Evolutionary conservation across 2,888 invertebrate species (phyloP), one percentile per base, ranked within the genome.

Genomic region (Chrysolina haemoptera): DNA sequence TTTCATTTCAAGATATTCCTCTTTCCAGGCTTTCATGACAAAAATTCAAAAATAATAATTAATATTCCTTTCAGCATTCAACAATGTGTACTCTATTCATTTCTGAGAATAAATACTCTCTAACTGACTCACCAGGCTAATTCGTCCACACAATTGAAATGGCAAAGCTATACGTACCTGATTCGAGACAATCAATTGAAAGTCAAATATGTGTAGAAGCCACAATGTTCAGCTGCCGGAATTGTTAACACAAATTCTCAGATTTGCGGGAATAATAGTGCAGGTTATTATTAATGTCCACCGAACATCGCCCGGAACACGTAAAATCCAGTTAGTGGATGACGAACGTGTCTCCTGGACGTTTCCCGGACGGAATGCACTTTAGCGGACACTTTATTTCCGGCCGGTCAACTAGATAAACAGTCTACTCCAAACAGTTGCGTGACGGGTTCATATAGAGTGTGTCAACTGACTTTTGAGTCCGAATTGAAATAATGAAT

Each of bases 311-410:
- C n/a, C 22, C 59, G 35, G 22, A 59, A 59, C 59, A 59, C 35
- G 59, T 59, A 59, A 59, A 59, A 59, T 59, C 59, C 27, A 59
- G 59, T 59, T 59, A 35, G 59, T 35, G 59, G 59, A 35, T 59
- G 35, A 59, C n/a, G 27, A 18, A 59, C 59, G 59, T 59, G 59
- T 59, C 59, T n/a, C 35, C 59, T 35, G n/a, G 59, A 35, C 59
- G 27, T 59, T 50, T 59, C 59, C 59, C 59, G 59, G 59, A 59
- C 35, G 10, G 59, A 16, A 59, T 59, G 59, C 59, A 59, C 27
- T 59, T 35, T 59, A 35, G 59, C 59, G 59, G 35, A 59, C 59
- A 59, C 59, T 27, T 59, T 35, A 59, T 59, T 59, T 59, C 59
- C 59, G 22, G n/a, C n/a, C 11, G 59, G 59, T 59, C 59, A 59